phyloP scores from a whole-genome alignment of 2,888 invertebrate species.

The Xylota sylvarum region DNA sequence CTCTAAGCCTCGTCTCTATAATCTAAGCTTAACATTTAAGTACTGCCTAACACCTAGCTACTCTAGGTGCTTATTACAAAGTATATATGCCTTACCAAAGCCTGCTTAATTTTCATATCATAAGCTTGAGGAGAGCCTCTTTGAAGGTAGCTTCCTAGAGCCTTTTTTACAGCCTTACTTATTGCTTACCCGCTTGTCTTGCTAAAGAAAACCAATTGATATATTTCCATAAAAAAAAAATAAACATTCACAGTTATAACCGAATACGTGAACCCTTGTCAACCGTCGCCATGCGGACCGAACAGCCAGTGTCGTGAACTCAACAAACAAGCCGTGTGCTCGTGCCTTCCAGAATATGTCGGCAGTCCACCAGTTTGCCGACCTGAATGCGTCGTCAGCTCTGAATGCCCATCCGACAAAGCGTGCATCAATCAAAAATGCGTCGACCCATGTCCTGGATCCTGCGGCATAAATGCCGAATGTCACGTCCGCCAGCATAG shows the following conservation, averaged over 20 bases:
- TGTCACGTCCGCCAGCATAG: slow-evolving; percentile 94
- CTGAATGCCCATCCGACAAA: slow-evolving; percentile 91
- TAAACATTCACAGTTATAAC: slow-evolving; percentile 49
- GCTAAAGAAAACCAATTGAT: slow-evolving; percentile 12
- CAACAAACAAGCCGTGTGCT: slow-evolving; percentile 89
- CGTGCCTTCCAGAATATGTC: slow-evolving; percentile 89
- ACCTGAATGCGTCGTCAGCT: slow-evolving; percentile 92
- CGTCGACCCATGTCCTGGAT: slow-evolving; percentile 91
- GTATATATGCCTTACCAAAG: no score
- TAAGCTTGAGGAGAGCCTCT: not conserved
- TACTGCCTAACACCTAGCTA: not conserved
- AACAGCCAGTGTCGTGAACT: slow-evolving; percentile 90
- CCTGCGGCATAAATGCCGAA: slow-evolving; percentile 91
- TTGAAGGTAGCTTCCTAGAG: not conserved
- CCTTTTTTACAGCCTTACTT: slow-evolving; percentile 41
- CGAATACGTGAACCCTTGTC: slow-evolving; percentile 86
- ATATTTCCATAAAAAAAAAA: slow-evolving; percentile 49
- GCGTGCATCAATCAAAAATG: slow-evolving; percentile 92
- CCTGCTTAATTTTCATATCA: not conserved
- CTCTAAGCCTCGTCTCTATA: not conserved
- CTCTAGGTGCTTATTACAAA: no score
- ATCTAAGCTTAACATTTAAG: not conserved
- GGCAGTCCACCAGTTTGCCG: slow-evolving; percentile 92
- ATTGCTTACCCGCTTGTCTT: slow-evolving; percentile 48
- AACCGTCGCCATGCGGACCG: slow-evolving; percentile 92